Evolutionary conservation across 2,113 vertebrate species (phyloP), one percentile per base, ranked within the genome.

Genomic region (Anas platyrhynchos): DNA sequence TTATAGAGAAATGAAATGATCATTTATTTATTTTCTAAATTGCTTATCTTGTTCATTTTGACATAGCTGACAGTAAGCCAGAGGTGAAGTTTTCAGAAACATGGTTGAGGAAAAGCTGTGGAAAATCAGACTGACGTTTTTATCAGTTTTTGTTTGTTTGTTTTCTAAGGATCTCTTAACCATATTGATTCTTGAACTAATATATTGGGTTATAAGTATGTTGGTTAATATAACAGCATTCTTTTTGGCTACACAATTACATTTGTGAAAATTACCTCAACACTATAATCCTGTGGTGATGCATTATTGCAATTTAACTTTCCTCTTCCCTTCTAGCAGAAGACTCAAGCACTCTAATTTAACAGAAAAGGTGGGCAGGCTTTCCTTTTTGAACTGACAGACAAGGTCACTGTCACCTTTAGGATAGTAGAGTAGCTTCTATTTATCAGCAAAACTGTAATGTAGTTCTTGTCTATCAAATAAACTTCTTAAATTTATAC

Each of bases 351-450:
- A 44, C 34, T 32, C 29, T 91, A 38, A 32, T 61, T 86, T 88
- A 67, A 58, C 15, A 31, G 71, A 82, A 72, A 16, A 5, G 68
- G 38, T 20, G n/a, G 73, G 71, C 36, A 13, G 80, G 44, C 76
- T 90, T 91, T 95, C 58, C 55, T 59, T 89, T 90, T 46, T 73
- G 63, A 93, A 55, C 23, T 66, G 73, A 58, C n/a, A 77, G 68
- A 48, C 54, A 89, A 95, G 79, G 59, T 74, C 85, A 80, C 25
- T 83, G 50, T 88, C 89, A 90, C 71, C 72, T 88, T 88, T 80
- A 31, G 54, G 50, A 91, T 55, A 86, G 75, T 13, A 83, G n/a
- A 88, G 31, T 65, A 41, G 76, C 88, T 93, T 96, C 82, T 91
- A 3, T 83, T 80, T 93, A 93, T 91, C 4, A 6, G 52, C 79